phyloP scores from a whole-genome alignment of 2,113 vertebrate species.

The Aegithalos caudatus region DNA sequence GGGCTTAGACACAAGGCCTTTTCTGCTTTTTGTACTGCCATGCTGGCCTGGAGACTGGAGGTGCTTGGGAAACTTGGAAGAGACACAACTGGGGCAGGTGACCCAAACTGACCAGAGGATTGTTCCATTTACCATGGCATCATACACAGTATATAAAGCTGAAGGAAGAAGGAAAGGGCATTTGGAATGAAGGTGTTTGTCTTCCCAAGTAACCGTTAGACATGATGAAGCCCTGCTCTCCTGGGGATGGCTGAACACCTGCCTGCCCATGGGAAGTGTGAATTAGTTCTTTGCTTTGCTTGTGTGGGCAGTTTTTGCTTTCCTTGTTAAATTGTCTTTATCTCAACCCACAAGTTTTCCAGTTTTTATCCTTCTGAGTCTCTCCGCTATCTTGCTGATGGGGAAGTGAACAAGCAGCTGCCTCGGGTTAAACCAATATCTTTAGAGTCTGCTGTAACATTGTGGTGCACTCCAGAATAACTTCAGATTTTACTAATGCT shows the following conservation, averaged over 20 bases:
- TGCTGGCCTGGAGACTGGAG: neutral
- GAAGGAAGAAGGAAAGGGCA: neutral
- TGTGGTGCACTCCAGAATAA: neutral
- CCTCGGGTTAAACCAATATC: neutral
- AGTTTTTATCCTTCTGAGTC: neutral
- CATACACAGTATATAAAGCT: neutral
- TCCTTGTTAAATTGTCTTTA: neutral
- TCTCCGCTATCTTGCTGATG: neutral
- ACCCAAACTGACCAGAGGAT: neutral
- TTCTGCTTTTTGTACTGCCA: neutral
- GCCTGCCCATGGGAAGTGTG: neutral
- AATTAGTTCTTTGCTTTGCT: neutral
- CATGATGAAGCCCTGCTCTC: rapidly evolving
- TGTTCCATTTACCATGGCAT: neutral
- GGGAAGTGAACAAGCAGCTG: rapidly evolving
- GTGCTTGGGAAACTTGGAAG: neutral
- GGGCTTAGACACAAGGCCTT: neutral
- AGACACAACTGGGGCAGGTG: rapidly evolving
- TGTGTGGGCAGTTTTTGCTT: neutral
- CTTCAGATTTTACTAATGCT: neutral
- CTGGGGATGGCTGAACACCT: neutral
- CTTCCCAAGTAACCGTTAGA: neutral
- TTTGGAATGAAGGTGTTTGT: neutral
- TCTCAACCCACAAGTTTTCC: neutral
- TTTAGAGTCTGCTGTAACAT: neutral